Base-by-base conservation (phyloP, 2,113 vertebrate species). In the Notarius quadriscutis region DNA sequence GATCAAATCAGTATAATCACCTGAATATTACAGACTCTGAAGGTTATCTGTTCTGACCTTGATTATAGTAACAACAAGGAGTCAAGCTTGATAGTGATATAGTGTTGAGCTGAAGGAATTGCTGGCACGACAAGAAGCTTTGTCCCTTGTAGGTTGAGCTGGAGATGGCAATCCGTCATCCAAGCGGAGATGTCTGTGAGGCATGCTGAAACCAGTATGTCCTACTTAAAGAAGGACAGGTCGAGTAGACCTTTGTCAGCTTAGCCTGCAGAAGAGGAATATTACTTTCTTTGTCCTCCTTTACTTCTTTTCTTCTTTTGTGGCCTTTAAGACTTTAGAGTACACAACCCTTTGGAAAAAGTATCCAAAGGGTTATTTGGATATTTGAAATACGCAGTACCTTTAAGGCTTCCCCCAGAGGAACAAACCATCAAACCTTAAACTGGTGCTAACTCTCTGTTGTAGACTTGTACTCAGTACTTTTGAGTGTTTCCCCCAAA, bases 211-310 rank as follows among this genome's bases (percentile, higher is more conserved):
- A 80, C 53, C 78, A 34, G 27, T 20, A 27, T 80, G 78, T 48
- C 79, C 79, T 81, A 81, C 57, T 81, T 81, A 62, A 62, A 41
- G 57, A 81, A 81, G 79, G 30, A 62, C 79, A 48, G 79, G 57
- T 62, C 20, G 20, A 48, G 79, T 60, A 62, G 57, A 62, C 57
- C 79, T 81, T 62, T 25, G 79, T 62, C 57, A 81, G 30, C 30
- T 6, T 81, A 60, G 55, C 30, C 79, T 81, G 30, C 17, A 81
- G 27, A 60, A 41, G 55, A 41, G 79, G 79, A 60, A 60, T 62
- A 81, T 48, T 18, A 20, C 34, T 30, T 81, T 62, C 30, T 62
- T 81, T 81, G 79, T 48, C 57, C 57, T 57, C 14, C 51, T 79
- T 71, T 69, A 7, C 18, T 34, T 57, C n/a, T 75, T 85, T 85